These are phyloP conservation scores for Deilephila porcellus DNA, from an alignment of 2,888 invertebrate species.

Conservation along the genomic window DNA sequence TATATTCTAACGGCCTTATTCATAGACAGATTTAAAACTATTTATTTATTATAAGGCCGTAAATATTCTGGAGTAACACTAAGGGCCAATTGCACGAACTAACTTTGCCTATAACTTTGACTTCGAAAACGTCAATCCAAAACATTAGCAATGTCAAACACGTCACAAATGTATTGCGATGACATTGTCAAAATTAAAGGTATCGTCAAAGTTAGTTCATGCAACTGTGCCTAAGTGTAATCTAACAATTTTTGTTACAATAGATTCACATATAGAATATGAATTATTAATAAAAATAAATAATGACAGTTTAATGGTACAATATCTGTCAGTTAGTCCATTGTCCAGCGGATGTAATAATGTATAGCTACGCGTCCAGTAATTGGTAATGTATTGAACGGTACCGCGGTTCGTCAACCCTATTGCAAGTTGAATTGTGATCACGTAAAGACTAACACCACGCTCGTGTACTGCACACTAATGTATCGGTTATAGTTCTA, in stretches of 20 bases:
- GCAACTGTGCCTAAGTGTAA: no score
- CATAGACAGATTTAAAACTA: no score
- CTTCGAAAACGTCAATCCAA: no score
- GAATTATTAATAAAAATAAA: slow-evolving; percentile 4
- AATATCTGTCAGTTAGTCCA: slow-evolving; percentile 32
- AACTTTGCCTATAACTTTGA: no score
- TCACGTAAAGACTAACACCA: slow-evolving; percentile 71
- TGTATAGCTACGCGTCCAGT: slow-evolving; percentile 44
- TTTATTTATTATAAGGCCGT: no score
- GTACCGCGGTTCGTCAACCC: slow-evolving; percentile 71
- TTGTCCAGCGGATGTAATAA: slow-evolving; percentile 45
- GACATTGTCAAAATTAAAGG: no score
- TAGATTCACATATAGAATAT: not conserved
- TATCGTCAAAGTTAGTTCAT: no score
- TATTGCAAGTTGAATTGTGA: slow-evolving; percentile 50
- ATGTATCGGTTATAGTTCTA: slow-evolving; percentile 30
- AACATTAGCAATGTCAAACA: no score
- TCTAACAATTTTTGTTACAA: not conserved
- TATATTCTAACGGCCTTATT: no score
- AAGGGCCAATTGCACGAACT: no score
- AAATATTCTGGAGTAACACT: no score
- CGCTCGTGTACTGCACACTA: slow-evolving; percentile 54
- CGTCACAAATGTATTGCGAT: no score
- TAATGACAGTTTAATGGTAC: not conserved
- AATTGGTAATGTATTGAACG: slow-evolving; percentile 53